Conservation (phyloP, 1,140 invertebrate species). For the Zaprionus ghesquierei region DNA sequence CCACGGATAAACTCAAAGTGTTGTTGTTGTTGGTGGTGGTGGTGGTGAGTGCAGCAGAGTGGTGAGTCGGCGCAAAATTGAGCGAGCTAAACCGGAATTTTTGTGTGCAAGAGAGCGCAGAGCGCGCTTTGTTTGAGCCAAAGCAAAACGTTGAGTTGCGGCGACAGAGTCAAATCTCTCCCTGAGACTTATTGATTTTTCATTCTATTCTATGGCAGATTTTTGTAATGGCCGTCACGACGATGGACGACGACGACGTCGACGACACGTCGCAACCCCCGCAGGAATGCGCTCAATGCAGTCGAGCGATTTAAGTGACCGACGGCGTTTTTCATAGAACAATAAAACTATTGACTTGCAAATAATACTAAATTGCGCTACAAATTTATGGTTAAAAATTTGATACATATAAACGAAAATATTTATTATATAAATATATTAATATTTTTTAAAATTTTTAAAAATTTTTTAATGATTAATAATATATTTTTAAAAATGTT, state of each 20-base stretch:
- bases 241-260: constrained; percentile 22
- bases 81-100: constrained; percentile 58
- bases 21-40: neutral
- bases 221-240: constrained; percentile 43
- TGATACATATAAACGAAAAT: too few species aligned
- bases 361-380: neutral
- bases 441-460: too few species aligned
- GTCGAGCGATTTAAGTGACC: neutral
- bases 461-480: too few species aligned
- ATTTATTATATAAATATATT: too few species aligned
- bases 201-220: constrained; percentile 38
- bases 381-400: too few species aligned
- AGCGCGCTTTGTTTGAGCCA: constrained; percentile 49
- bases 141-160: neutral
- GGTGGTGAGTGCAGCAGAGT: constrained; percentile 23
- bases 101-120: constrained; percentile 1
- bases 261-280: constrained; percentile 6
- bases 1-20: constrained; percentile 18
- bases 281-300: constrained; percentile 50
- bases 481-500: too few species aligned
- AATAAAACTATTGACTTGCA: neutral
- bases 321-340: neutral
- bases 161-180: constrained; percentile 9
- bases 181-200: constrained; percentile 71
- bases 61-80: constrained; percentile 69